Base-by-base conservation (phyloP, 2,888 invertebrate species). In the Cosmia pyralina region DNA sequence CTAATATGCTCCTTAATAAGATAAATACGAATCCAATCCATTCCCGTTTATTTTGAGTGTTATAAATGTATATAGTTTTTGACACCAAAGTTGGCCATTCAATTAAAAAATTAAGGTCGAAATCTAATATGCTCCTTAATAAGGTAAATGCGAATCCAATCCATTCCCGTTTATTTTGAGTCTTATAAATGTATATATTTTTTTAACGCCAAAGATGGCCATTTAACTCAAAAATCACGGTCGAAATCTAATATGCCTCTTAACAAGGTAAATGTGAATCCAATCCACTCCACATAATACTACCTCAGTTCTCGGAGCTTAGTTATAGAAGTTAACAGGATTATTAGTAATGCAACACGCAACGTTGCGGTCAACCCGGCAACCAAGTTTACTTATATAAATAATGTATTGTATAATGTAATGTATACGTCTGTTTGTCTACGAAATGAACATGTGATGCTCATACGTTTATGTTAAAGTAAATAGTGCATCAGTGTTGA, bases 321-420 rank as follows among this genome's bases (percentile, higher is more conserved):
- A 66, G 19, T 34, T 13, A 57, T 17, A 19, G 34, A 67, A 59
- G 59, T 70, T 78, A 68, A 74, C 70, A n/a, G 55, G 68, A 75
- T 83, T 79, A 79, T 83, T 57, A 71, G 70, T 71, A 68, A 82
- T 59, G 62, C 79, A 66, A 66, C 75, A 65, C 55, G 75, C 75
- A 50, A 63, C 55, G 52, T 38, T 48, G 65, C 11, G 60, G 70
- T 62, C 48, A 44, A 62, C 68, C 34, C 34, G 19, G 46, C 53
- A 28, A 66, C 63, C 70, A 19, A 8, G 34, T 74, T 22, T 53
- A 63, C 22, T 41, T 63, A 44, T 38, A 75, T 48, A n/a, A n/a
- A n/a, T n/a, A n/a, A n/a, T n/a, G n/a, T 75, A 67, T 48, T 74
- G n/a, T n/a, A n/a, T n/a, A 38, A 38, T 38, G 38, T 53, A 17